A percentile compares a stretch with the other conserved stretches of the same genome.
Evolutionary conservation across 2,888 invertebrate species (phyloP).

Genomic region (Cantharis flavilabris): DNA sequence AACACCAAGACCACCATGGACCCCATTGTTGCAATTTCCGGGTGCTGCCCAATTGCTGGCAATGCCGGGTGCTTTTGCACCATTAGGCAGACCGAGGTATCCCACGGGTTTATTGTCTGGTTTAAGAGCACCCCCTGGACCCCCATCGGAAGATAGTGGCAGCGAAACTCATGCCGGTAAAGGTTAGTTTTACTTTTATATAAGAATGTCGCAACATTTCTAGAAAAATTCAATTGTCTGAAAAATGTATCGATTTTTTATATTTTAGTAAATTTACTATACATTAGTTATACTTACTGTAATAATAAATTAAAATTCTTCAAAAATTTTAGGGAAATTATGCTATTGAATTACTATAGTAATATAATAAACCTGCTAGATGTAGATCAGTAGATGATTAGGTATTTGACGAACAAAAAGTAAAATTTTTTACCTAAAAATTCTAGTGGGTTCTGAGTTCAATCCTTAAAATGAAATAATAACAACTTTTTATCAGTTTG

Average conservation of each 20-base stretch:
- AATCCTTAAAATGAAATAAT: too few relatives aligned
- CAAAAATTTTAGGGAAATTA: too few relatives aligned
- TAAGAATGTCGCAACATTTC: background rate
- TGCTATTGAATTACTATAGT: too few relatives aligned
- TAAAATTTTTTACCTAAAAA: too few relatives aligned
- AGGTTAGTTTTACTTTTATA: slow-evolving; percentile 45
- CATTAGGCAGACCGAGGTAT: slow-evolving; percentile 51
- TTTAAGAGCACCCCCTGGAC: slow-evolving; percentile 53
- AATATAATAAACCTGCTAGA: too few relatives aligned
- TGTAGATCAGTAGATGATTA: too few relatives aligned
- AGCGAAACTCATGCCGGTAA: slow-evolving; percentile 56
- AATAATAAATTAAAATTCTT: too few relatives aligned
- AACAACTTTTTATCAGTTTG: too few relatives aligned
- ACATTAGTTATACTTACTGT: too few relatives aligned
- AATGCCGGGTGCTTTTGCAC: slow-evolving; percentile 56
- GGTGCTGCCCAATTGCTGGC: slow-evolving; percentile 55
- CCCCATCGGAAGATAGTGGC: slow-evolving; percentile 56
- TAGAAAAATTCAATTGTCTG: background rate
- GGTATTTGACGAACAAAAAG: too few relatives aligned
- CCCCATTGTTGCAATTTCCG: slow-evolving; percentile 56
- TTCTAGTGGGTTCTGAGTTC: too few relatives aligned
- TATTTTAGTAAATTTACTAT: too few relatives aligned
- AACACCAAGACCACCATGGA: slow-evolving; percentile 63
- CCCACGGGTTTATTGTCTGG: slow-evolving; percentile 49
- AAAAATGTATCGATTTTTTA: background rate